A percentile compares a stretch with the other conserved stretches of the same genome.
Evolutionary conservation across 2,888 invertebrate species (phyloP).

Genomic region (Hirtodrosophila confusa): DNA sequence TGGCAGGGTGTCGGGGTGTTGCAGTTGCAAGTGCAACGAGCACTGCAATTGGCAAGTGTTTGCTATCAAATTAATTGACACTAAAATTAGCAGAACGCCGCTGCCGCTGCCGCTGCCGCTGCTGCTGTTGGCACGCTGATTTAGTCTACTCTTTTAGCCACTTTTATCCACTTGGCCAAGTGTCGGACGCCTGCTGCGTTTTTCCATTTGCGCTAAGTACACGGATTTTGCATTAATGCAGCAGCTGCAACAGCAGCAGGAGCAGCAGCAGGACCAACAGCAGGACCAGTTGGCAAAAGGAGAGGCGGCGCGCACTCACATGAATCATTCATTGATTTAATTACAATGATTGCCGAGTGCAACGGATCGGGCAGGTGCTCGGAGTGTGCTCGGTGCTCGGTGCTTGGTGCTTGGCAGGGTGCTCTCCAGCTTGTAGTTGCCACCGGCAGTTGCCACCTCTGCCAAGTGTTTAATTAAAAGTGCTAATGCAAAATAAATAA

Average conservation of each 20-base stretch:
- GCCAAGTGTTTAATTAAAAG: conserved; percentile 75
- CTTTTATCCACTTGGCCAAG: conserved; percentile 47
- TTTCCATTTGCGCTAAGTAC: conserved; percentile 75
- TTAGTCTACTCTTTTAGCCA: conserved; percentile 41
- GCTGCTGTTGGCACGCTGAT: conserved; percentile 50
- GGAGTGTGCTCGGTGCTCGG: background rate
- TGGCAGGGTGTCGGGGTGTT: conserved; percentile 13
- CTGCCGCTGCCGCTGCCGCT: conserved; percentile 13
- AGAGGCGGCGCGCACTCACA: conserved; percentile 67
- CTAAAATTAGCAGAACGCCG: conserved; percentile 71
- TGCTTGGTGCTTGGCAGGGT: conserved; percentile 1
- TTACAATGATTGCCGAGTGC: conserved; percentile 74
- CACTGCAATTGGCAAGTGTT: conserved; percentile 68
- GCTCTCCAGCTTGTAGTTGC: conserved; percentile 13
- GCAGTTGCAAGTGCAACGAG: conserved; percentile 38
- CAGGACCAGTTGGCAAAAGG: conserved; percentile 23
- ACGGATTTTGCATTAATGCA: conserved; percentile 78
- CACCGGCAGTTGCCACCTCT: conserved; percentile 36
- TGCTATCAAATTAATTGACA: conserved; percentile 79
- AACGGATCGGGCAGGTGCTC: conserved; percentile 31
- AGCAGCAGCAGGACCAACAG: conserved; percentile 14
- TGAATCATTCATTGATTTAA: conserved; percentile 81
- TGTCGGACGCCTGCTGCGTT: conserved; percentile 54
- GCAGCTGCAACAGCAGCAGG: conserved; percentile 26
- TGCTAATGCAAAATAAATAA: conserved; percentile 80